phyloP scores from a whole-genome alignment of 2,888 invertebrate genomes.

The Drosophila bunnanda region DNA sequence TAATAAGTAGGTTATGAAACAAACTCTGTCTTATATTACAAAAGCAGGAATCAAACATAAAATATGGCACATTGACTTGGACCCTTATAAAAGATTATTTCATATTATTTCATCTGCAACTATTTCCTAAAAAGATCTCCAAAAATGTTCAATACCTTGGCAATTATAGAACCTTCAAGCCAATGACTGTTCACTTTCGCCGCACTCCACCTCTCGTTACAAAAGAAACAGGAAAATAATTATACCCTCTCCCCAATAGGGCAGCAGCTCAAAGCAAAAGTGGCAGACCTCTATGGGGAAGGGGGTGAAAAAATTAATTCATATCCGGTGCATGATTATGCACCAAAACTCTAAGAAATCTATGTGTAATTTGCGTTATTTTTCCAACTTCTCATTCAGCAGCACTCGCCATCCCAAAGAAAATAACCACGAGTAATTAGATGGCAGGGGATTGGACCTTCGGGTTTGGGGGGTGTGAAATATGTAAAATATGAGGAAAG shows the following conservation, averaged over 20 bases:
- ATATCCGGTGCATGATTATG: slow-evolving; percentile 82
- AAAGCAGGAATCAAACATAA: neutral
- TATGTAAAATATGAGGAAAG: slow-evolving; percentile 60
- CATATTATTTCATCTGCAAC: neutral
- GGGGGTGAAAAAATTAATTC: slow-evolving; percentile 75
- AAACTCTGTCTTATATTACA: neutral
- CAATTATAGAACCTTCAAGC: slow-evolving; percentile 4
- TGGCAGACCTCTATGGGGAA: neutral
- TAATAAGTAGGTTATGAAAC: neutral
- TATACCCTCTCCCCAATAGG: slow-evolving; percentile 23
- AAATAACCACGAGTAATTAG: slow-evolving; percentile 45
- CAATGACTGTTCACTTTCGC: slow-evolving; percentile 32
- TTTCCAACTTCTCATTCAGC: slow-evolving; percentile 26
- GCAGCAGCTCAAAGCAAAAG: slow-evolving; percentile 22
- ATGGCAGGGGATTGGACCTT: slow-evolving; percentile 1
- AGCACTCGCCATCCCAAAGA: slow-evolving; percentile 15
- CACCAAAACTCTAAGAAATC: slow-evolving; percentile 79
- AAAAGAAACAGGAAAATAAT: slow-evolving; percentile 30
- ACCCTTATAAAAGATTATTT: too few species aligned
- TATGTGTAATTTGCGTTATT: slow-evolving; percentile 55
- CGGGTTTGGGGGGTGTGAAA: slow-evolving; percentile 46
- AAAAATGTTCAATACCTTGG: neutral
- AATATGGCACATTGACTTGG: too few species aligned
- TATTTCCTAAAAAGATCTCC: neutral
- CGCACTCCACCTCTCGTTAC: neutral